phyloP scores from a whole-genome alignment of 2,888 invertebrate species.

The Drosophila macrospina region DNA sequence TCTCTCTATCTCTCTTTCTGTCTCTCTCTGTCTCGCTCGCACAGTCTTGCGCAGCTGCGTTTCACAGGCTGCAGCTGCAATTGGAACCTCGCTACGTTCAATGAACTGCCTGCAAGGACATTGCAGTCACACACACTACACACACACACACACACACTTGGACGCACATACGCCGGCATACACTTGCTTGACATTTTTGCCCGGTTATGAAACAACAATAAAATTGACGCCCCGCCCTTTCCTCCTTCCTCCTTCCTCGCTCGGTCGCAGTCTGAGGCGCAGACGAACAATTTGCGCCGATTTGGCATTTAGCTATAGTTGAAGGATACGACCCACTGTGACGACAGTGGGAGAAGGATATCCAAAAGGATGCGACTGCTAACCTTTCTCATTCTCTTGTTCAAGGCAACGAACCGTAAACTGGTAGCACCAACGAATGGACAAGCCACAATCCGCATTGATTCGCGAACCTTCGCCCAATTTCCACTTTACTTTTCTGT shows the following conservation, averaged over 20 bases:
- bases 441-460: slow-evolving; percentile 4
- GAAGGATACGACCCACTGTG: slow-evolving; percentile 59
- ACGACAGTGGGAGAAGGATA: slow-evolving; percentile 18
- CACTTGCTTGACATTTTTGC: slow-evolving; percentile 37
- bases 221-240: slow-evolving; percentile 10
- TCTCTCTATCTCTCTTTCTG: not conserved
- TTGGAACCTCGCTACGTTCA: slow-evolving; percentile 55
- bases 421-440: slow-evolving; percentile 7
- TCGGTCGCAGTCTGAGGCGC: not conserved
- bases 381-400: slow-evolving; percentile 3
- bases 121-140: slow-evolving; percentile 54
- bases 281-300: slow-evolving; percentile 38
- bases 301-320: slow-evolving; percentile 74
- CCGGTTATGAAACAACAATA: slow-evolving; percentile 59
- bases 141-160: slow-evolving; percentile 13
- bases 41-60: slow-evolving; percentile 19
- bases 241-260: not conserved
- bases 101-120: slow-evolving; percentile 77
- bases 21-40: not conserved
- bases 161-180: slow-evolving; percentile 13
- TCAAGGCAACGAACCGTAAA: slow-evolving; percentile 35
- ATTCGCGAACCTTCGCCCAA: slow-evolving; percentile 16
- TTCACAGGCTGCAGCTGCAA: slow-evolving; percentile 59
- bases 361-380: slow-evolving; percentile 15
- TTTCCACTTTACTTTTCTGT: slow-evolving; percentile 32